phyloP scores from a whole-genome alignment of 1,140 invertebrate genomes.

The Musca vetustissima region DNA sequence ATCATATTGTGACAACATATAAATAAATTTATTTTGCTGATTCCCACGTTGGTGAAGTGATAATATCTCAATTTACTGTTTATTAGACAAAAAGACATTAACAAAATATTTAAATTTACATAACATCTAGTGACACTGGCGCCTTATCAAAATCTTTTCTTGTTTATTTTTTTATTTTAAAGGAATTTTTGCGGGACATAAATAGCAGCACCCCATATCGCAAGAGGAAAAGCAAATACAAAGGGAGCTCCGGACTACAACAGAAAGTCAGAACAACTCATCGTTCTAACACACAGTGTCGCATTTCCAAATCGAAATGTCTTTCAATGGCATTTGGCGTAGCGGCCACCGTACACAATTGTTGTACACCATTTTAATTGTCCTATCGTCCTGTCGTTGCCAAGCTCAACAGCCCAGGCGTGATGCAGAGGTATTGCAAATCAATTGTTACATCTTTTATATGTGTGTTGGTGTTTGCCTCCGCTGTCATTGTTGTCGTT shows the following conservation, averaged over 20 bases:
- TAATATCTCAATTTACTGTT: no score
- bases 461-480: slow-evolving; percentile 30
- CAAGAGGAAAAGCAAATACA: neutral
- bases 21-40: no score
- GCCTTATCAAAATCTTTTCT: no score
- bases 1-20: no score
- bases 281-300: slow-evolving; percentile 32
- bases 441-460: slow-evolving; percentile 27
- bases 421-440: slow-evolving; percentile 43
- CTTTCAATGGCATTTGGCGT: slow-evolving; percentile 46
- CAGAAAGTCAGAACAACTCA: neutral
- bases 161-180: neutral
- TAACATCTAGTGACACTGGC: no score
- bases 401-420: slow-evolving; percentile 44
- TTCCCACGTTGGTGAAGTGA: no score
- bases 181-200: neutral
- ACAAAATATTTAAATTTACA: no score
- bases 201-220: neutral
- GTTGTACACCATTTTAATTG: slow-evolving; percentile 49
- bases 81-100: no score
- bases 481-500: slow-evolving; percentile 18
- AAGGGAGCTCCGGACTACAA: neutral
- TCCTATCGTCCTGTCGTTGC: slow-evolving; percentile 41
- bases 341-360: slow-evolving; percentile 22
- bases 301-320: slow-evolving; percentile 45